Evolutionary conservation across 2,888 invertebrate genomes (phyloP).

Genomic region (Thalpophila matura): DNA sequence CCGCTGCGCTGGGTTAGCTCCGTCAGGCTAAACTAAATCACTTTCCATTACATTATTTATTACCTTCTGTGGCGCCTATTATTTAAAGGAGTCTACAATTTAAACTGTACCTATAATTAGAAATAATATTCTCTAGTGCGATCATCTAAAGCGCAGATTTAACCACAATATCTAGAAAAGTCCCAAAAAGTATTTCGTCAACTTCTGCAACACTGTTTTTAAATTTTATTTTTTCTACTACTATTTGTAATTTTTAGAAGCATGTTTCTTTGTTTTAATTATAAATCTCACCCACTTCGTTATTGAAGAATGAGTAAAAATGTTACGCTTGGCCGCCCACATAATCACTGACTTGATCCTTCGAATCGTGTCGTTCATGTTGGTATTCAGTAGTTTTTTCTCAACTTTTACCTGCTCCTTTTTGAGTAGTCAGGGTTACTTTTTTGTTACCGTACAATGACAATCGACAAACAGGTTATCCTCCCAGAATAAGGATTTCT

Average conservation of each 20-base stretch:
- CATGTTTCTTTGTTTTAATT: conserved; percentile 7
- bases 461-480: conserved; percentile 28
- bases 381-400: conserved; percentile 17
- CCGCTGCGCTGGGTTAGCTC: conserved; percentile 37
- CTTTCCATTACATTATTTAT: conserved; percentile 69
- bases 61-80: conserved; percentile 31
- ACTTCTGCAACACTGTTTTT: not conserved
- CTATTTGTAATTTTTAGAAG: not conserved
- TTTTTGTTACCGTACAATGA: conserved; percentile 19
- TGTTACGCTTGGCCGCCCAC: conserved; percentile 18
- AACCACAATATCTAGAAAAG: not conserved
- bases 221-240: not conserved
- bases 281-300: not conserved
- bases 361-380: conserved; percentile 22
- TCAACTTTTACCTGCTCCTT: conserved; percentile 54
- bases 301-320: conserved; percentile 35
- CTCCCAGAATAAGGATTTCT: not conserved
- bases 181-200: not conserved
- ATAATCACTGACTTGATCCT: conserved; percentile 28
- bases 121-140: not conserved
- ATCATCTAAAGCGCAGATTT: not conserved
- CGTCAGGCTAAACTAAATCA: conserved; percentile 62
- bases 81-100: not conserved
- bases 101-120: not conserved
- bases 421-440: conserved; percentile 17